Conservation (phyloP, 1,140 invertebrate species). For the Zelostemma sp. region DNA sequence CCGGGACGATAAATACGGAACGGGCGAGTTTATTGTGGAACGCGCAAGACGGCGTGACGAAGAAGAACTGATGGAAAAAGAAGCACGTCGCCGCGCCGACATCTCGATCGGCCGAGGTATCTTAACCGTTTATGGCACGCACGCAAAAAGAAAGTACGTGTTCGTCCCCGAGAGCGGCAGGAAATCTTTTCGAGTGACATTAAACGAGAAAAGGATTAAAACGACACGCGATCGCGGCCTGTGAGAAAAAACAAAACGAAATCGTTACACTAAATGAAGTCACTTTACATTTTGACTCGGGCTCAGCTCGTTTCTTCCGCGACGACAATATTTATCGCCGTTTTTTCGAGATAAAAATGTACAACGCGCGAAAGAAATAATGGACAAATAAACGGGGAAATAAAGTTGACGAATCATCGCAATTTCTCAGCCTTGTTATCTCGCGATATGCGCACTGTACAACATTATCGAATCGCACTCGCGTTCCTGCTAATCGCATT, state of each 20-base stretch:
- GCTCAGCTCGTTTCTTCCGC: background rate
- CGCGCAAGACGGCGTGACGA: slow-evolving; percentile 37
- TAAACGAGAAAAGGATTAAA: background rate
- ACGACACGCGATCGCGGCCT: background rate
- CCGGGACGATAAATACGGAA: slow-evolving; percentile 30
- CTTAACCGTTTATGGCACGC: slow-evolving; percentile 46
- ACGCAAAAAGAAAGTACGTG: slow-evolving; percentile 41
- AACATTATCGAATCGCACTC: slow-evolving; percentile 3
- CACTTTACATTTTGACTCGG: background rate
- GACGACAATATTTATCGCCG: background rate
- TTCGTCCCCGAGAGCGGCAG: slow-evolving; percentile 32
- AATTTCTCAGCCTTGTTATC: background rate
- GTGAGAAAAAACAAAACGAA: too few species aligned
- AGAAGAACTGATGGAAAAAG: slow-evolving; percentile 27
- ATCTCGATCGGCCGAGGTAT: slow-evolving; percentile 39
- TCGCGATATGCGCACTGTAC: background rate
- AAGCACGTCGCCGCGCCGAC: slow-evolving; percentile 28
- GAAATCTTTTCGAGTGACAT: slow-evolving; percentile 31
- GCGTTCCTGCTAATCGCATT: slow-evolving; percentile 35
- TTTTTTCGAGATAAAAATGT: background rate
- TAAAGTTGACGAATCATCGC: background rate
- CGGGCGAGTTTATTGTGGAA: slow-evolving; percentile 33
- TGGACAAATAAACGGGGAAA: too few species aligned
- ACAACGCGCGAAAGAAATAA: too few species aligned
- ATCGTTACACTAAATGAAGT: too few species aligned